Conservation (phyloP, 2,888 invertebrate species). For the Cataglyphis albicans region DNA sequence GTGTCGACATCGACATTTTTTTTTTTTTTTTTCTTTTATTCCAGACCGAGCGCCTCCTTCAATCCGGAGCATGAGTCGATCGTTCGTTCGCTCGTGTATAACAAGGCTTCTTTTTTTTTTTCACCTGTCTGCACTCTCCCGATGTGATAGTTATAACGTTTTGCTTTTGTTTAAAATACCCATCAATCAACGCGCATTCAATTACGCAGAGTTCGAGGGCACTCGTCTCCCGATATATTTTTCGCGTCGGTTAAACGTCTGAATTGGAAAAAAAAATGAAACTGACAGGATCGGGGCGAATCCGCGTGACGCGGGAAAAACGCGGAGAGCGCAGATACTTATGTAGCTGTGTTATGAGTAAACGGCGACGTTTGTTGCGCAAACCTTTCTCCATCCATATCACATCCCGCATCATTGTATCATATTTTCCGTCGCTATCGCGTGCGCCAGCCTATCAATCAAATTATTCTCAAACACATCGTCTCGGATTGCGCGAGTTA, state of each 20-base stretch:
- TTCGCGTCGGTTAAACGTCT: conserved; percentile 41
- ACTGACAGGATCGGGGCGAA: conserved; percentile 25
- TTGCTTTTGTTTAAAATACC: conserved; percentile 51
- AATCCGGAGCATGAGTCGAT: conserved; percentile 40
- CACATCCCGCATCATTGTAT: neutral
- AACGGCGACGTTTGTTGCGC: conserved; percentile 9
- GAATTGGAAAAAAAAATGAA: conserved; percentile 40
- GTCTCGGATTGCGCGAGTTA: conserved; percentile 35
- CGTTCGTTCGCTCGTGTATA: conserved; percentile 51
- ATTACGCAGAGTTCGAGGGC: conserved; percentile 42
- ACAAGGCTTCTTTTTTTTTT: conserved; percentile 56
- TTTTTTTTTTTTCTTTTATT: neutral
- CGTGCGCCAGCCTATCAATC: conserved; percentile 54
- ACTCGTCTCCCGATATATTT: conserved; percentile 39
- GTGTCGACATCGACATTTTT: conserved; percentile 45
- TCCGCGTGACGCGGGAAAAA: neutral
- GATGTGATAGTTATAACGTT: conserved; percentile 49
- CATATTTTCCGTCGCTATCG: conserved; percentile 35
- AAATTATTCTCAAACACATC: conserved; percentile 66
- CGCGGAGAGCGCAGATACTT: neutral
- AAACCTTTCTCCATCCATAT: too few species aligned
- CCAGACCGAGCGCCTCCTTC: conserved; percentile 30
- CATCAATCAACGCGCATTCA: conserved; percentile 50
- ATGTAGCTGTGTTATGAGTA: neutral
- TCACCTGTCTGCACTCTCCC: conserved; percentile 49